Base-by-base conservation (phyloP, 2,888 invertebrate species). In the Callosobruchus maculatus region DNA sequence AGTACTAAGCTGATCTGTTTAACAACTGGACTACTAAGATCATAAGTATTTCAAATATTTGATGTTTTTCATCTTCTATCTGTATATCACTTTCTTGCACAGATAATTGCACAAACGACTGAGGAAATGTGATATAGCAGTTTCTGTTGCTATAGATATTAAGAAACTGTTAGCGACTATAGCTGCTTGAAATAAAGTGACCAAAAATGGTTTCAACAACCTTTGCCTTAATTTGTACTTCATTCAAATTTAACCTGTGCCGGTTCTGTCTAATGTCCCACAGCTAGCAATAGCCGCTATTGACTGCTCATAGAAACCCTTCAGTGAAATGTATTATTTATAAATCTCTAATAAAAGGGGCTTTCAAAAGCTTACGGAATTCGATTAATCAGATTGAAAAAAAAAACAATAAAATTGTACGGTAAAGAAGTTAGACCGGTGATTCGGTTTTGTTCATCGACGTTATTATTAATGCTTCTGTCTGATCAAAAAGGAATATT, bases 271-370 rank as follows among this genome's bases (percentile, higher is more conserved):
- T 13, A 13, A 13, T 49, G 49, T 13, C 49, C 49, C 49, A 49
- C 49, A 49, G 49, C 49, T 7, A 49, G 49, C 71, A 74, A 73
- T 72, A 76, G 73, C 73, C 73, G 74, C 75, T 76, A 78, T 78
- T 78, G 77, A 78, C 78, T 78, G 78, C 78, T 78, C 78, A 76
- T 76, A 76, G 75, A 75, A 74, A 75, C 74, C 73, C 74, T 72
- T 74, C 69, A 71, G 73, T 71, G 72, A 77, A 76, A 79, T 79
- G 77, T 78, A 75, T 78, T 78, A 79, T 79, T 76, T 76, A 76
- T 79, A 75, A 67, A 75, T 75, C 75, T 76, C 73, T 76, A 76
- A 77, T 77, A 77, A 77, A 77, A 77, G 73, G 75, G 73, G 75
- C 77, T 75, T 71, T 75, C 76, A 75, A 71, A 67, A 72, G 70